These are phyloP conservation scores for Neolamprologus falcicula DNA, from an alignment of 2,113 vertebrate species.

Conservation along the genomic window DNA sequence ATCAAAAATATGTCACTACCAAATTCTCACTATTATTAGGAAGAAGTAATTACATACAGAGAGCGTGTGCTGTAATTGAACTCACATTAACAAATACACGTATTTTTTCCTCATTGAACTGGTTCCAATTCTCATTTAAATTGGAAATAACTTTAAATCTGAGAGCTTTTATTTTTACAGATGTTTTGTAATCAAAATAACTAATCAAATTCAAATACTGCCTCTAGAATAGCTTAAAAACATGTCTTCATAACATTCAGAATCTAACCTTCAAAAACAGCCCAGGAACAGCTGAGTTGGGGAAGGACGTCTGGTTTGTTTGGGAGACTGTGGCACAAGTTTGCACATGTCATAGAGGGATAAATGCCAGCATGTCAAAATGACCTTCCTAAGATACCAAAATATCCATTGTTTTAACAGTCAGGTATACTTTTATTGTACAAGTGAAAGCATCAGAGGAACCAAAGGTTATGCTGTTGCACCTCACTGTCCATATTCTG, in stretches of 20 bases:
- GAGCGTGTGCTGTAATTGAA: background rate
- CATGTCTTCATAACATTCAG: background rate
- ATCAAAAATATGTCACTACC: background rate
- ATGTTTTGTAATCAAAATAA: background rate
- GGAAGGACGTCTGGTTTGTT: background rate
- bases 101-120: background rate
- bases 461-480: background rate
- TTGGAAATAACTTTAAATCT: background rate
- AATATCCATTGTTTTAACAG: background rate
- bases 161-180: background rate
- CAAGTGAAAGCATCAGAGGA: background rate
- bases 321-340: background rate
- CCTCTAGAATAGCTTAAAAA: background rate
- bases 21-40: background rate
- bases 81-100: accelerated
- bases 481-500: background rate
- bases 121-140: background rate
- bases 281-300: background rate
- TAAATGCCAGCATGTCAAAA: background rate
- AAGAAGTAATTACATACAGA: background rate
- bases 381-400: background rate
- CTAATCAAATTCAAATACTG: background rate
- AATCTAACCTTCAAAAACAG: background rate
- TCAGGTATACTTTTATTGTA: background rate
- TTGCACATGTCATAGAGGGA: background rate